These are phyloP conservation scores for Pseudorhombus dupliciocellatus DNA, from an alignment of 2,113 vertebrate species.

Conservation along the genomic window DNA sequence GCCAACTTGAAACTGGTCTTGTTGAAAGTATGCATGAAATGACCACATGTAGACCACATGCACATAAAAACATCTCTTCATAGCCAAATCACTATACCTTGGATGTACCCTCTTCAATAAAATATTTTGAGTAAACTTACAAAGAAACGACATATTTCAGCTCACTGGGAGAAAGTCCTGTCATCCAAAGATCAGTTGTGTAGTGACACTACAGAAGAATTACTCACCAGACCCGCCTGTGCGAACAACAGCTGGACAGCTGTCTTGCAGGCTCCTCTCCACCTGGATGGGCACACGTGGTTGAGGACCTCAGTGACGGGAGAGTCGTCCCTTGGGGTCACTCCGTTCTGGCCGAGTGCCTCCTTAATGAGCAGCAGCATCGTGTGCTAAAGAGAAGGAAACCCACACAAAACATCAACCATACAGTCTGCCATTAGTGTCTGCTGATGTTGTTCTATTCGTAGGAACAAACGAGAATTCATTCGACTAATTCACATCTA, in stretches of 20 bases:
- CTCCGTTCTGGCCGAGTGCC: constrained; percentile 90
- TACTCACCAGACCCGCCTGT: constrained; percentile 96
- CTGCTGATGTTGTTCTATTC: constrained; percentile 5
- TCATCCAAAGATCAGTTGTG: neutral
- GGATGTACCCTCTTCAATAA: neutral
- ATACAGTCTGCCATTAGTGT: constrained; percentile 6
- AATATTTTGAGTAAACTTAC: neutral
- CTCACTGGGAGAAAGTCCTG: neutral
- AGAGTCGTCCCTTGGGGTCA: constrained; percentile 88
- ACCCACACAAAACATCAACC: constrained; percentile 25
- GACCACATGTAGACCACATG: neutral
- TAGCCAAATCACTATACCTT: neutral
- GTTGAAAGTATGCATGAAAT: neutral
- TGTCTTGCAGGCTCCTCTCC: constrained; percentile 98
- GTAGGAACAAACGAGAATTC: neutral
- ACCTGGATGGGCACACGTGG: constrained; percentile 97
- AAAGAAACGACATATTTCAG: neutral
- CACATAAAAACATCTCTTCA: neutral
- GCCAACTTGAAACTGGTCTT: neutral
- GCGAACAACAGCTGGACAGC: constrained; percentile 97
- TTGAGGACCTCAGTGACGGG: constrained; percentile 96
- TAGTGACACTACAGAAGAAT: neutral
- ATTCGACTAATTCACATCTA: neutral
- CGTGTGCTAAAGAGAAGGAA: constrained; percentile 84
- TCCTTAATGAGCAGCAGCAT: constrained; percentile 97